A percentile compares a stretch with the other conserved stretches of the same genome.
Conservation (phyloP, 2,797 vertebrate species). For the Siniperca undulata region DNA sequence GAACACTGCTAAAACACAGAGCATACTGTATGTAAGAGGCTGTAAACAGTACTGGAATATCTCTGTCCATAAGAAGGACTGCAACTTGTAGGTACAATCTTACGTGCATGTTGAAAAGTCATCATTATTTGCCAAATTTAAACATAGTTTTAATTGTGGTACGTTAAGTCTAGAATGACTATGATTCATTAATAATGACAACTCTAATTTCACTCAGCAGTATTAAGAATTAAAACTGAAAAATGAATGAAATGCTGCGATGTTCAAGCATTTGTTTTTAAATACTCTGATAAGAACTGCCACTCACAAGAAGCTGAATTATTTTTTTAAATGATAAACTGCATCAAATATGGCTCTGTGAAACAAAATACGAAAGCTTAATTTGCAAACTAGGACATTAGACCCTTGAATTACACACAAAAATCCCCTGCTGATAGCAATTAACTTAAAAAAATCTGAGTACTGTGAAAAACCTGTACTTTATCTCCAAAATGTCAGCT, state of each 20-base stretch:
- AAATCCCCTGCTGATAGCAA: not conserved
- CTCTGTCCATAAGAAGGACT: not conserved
- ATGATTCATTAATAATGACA: not conserved
- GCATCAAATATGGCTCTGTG: conserved; percentile 4
- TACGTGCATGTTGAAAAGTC: not conserved
- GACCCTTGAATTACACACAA: not conserved
- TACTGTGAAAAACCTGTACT: not conserved
- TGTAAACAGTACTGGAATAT: not conserved
- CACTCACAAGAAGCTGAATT: conserved; percentile 1
- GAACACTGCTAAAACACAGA: conserved; percentile 30
- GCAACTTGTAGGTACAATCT: not conserved
- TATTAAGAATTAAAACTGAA: not conserved
- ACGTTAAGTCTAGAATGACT: not conserved
- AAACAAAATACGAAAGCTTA: conserved; percentile 12
- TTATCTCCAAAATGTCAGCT: conserved; percentile 11
- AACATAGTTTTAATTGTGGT: not conserved
- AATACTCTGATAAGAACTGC: conserved; percentile 7
- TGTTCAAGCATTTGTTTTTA: not conserved
- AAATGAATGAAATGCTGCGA: not conserved
- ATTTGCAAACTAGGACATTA: conserved; percentile 23
- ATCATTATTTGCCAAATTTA: not conserved
- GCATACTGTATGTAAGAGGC: conserved; percentile 16
- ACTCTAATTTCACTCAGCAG: not conserved
- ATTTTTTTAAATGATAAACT: not conserved
- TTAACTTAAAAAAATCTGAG: not conserved